Evolutionary conservation across 2,888 invertebrate species (phyloP), one percentile per base, ranked within the genome.

Genomic region (Chaetogeoica ovagalla): DNA sequence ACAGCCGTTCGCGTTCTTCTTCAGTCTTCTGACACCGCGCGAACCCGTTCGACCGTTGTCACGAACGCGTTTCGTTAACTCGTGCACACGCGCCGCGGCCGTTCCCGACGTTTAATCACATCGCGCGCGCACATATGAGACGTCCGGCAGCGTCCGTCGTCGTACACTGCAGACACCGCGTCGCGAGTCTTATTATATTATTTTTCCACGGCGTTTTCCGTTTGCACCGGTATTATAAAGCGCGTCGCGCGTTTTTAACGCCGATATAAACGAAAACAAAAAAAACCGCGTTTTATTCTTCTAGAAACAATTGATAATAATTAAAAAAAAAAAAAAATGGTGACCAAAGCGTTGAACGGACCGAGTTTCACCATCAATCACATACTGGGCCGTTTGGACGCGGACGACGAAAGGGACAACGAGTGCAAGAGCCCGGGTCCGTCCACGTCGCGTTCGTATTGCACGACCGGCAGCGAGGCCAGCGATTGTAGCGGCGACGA

Each of bases 391-490:
- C 77, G 55, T 6, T 55, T 70, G 70, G 77, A 63, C 63, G 77
- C 70, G 37, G 70, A 5, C 15, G 59, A 71, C 74, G 43, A 9
- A 7, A 9, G 43, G 8, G 65, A 75, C 65, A 21, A 5, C 15
- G 59, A 71, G 1, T 30, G 30, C 74, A 79, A 79, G 63, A 79
- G 77, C 39, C 77, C 77, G 4, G 77, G 37, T 5, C 81, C 81
- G 65, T 79, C 70, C 15, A 60, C 77, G 0, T 77, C 77, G 60
- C 69, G 74, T 21, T 81, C 73, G 62, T 69, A 74, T 4, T 30
- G 30, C 66, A 69, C 83, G 85, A 84, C 83, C 87, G 86, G 83
- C 86, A 89, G 63, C 88, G 88, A 84, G 87, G 86, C 83, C 88
- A 87, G 82, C 83, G 77, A 83, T 85, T 82, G 84, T 84, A 70